These are phyloP conservation scores for Eupithecia tripunctaria DNA, from an alignment of 2,888 invertebrate species.

Conservation along the genomic window DNA sequence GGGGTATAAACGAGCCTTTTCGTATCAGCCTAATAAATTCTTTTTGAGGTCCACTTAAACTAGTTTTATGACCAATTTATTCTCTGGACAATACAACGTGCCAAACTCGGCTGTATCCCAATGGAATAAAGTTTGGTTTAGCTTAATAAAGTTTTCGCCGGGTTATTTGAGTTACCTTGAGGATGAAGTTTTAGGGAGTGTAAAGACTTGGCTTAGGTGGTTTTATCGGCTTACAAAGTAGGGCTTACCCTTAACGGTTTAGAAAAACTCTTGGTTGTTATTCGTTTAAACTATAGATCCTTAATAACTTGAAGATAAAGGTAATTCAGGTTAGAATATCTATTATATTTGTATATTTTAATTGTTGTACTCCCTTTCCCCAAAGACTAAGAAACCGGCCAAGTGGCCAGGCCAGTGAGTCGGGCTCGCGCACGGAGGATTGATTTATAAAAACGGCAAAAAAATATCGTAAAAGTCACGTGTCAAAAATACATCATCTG, in stretches of 20 bases:
- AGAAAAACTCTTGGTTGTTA: not conserved
- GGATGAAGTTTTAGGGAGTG: slow-evolving; percentile 7
- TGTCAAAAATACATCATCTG: too few relatives aligned
- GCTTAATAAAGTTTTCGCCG: not conserved
- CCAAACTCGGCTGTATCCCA: slow-evolving; percentile 7
- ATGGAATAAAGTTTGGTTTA: not conserved
- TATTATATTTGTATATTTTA: not conserved
- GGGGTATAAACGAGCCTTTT: not conserved
- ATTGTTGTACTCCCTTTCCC: not conserved
- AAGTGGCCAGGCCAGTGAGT: too few relatives aligned
- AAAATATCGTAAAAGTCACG: too few relatives aligned
- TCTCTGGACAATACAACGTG: slow-evolving; percentile 6
- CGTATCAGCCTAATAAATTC: not conserved
- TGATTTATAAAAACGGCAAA: too few relatives aligned
- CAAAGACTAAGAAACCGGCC: too few relatives aligned
- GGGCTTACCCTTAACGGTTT: not conserved
- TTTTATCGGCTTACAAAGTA: not conserved
- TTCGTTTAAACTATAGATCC: not conserved
- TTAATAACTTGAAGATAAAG: not conserved
- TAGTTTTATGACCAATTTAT: slow-evolving; percentile 9
- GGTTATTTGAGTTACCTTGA: slow-evolving; percentile 4
- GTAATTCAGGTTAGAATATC: not conserved
- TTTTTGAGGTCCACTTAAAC: not conserved
- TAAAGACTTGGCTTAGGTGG: not conserved
- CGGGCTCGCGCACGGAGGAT: too few relatives aligned